A percentile compares a stretch with the other conserved stretches of the same genome.
phyloP scores from a whole-genome alignment of 2,797 vertebrate genomes.

The Heliangelus exortis region DNA sequence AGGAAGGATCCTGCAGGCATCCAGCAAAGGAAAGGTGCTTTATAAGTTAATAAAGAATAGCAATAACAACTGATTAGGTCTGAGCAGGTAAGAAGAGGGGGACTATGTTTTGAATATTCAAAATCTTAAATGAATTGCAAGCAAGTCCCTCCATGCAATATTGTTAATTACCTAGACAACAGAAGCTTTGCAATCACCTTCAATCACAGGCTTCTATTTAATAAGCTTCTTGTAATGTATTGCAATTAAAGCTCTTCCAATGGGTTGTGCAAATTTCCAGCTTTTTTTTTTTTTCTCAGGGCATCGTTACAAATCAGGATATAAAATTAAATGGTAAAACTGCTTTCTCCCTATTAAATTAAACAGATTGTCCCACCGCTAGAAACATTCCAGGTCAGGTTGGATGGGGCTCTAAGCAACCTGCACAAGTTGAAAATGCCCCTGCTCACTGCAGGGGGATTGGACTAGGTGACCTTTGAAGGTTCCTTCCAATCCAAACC shows the following conservation, averaged over 20 bases:
- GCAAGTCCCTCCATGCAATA: not conserved
- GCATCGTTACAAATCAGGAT: not conserved
- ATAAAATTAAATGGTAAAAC: not conserved
- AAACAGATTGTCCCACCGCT: not conserved
- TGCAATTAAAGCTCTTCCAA: constrained; percentile 26
- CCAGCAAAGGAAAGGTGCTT: not conserved
- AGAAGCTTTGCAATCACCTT: constrained; percentile 32
- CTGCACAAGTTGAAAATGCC: no score
- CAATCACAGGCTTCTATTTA: constrained; percentile 35
- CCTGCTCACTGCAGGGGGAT: no score
- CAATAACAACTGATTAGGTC: constrained; percentile 57
- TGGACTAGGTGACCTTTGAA: no score
- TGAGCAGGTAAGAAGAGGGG: constrained; percentile 25
- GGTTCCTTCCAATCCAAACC: no score
- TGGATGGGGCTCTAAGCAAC: no score
- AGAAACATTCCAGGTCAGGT: no score
- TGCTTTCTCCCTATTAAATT: not conserved
- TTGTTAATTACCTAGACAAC: constrained; percentile 50
- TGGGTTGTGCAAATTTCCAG: not conserved
- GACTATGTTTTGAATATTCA: constrained; percentile 51
- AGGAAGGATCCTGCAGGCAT: not conserved
- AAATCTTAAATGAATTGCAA: constrained; percentile 34
- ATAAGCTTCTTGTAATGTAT: constrained; percentile 33
- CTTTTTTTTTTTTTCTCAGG: constrained; percentile 1
- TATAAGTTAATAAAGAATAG: constrained; percentile 50